phyloP scores from a whole-genome alignment of 1,140 invertebrate species.

The Anoplolepis gracilipes region DNA sequence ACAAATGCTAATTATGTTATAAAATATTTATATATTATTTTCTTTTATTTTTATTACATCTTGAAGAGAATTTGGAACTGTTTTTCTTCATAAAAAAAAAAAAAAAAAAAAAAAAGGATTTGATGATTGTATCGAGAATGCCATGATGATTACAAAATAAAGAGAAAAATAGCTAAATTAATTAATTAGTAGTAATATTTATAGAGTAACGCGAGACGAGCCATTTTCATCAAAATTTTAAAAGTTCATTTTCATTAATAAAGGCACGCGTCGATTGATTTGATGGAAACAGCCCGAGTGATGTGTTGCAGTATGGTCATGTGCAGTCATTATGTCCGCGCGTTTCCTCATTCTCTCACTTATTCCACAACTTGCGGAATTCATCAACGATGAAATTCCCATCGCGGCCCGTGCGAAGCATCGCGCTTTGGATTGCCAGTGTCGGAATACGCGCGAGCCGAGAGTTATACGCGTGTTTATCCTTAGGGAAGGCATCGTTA shows the following conservation, averaged over 20 bases:
- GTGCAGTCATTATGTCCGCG: constrained; percentile 62
- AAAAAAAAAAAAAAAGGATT: neutral
- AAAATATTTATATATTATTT: neutral
- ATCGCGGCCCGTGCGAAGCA: constrained; percentile 32
- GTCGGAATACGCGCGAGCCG: constrained; percentile 24
- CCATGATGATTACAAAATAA: neutral
- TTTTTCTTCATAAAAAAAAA: neutral
- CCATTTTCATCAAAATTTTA: neutral
- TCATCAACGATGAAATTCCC: constrained; percentile 67
- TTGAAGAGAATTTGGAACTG: neutral
- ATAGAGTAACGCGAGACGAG: neutral
- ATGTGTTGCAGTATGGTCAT: constrained; percentile 41
- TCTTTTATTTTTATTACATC: neutral
- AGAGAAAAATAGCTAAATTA: neutral
- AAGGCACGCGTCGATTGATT: neutral
- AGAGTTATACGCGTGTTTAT: constrained; percentile 48
- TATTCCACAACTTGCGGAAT: constrained; percentile 61
- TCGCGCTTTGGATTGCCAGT: constrained; percentile 7
- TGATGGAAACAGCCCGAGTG: neutral
- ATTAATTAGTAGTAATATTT: neutral
- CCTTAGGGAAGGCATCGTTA: constrained; percentile 10
- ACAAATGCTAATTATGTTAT: no score
- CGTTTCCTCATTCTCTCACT: constrained; percentile 72
- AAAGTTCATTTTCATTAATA: neutral
- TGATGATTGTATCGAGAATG: neutral